These are phyloP conservation scores for Meloidogyne floridensis DNA, from an alignment of 1,140 invertebrate genomes.

Conservation along the genomic window DNA sequence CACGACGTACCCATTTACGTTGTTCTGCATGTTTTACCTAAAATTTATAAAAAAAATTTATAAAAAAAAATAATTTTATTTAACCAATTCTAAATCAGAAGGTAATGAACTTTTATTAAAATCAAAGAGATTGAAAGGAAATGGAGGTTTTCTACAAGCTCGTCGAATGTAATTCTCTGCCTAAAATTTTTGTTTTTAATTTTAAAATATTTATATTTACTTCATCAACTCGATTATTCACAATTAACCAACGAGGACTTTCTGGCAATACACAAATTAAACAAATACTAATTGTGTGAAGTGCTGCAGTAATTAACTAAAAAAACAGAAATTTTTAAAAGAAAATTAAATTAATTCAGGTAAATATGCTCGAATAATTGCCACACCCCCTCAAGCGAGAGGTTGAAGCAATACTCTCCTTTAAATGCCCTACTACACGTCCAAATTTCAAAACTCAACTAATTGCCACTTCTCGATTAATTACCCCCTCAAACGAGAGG, in stretches of 20 bases:
- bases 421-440: too few species aligned
- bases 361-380: too few species aligned
- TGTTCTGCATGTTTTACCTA: constrained; percentile 57
- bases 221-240: constrained; percentile 59
- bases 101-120: constrained; percentile 64
- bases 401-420: too few species aligned
- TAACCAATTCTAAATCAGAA: constrained; percentile 60
- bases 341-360: background rate
- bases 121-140: constrained; percentile 59
- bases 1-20: constrained; percentile 57
- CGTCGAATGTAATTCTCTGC: constrained; percentile 62
- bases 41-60: constrained; percentile 15
- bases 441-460: too few species aligned
- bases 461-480: too few species aligned
- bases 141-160: constrained; percentile 63
- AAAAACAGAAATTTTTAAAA: constrained; percentile 16
- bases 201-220: constrained; percentile 1
- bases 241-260: constrained; percentile 63
- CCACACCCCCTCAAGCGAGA: too few species aligned
- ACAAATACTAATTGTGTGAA: constrained; percentile 58
- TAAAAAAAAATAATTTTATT: background rate
- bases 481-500: too few species aligned
- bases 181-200: background rate
- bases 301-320: constrained; percentile 58
- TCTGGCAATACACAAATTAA: constrained; percentile 64